These are phyloP conservation scores for Caenorhabditis remanei DNA, from an alignment of 1,140 invertebrate genomes.

Conservation along the genomic window DNA sequence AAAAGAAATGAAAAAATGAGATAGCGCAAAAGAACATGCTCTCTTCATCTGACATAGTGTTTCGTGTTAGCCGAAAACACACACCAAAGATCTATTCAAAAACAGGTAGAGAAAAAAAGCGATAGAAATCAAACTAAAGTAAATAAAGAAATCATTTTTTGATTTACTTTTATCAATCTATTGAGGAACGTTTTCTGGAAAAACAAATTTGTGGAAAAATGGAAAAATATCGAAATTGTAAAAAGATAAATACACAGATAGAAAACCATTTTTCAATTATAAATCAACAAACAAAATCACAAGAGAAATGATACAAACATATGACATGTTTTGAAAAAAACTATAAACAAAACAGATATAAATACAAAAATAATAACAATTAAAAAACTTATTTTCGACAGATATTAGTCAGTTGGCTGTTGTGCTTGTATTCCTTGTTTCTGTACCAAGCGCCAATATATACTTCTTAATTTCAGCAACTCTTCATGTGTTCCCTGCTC, in stretches of 20 bases:
- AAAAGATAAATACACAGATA: background rate
- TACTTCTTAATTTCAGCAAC: conserved; percentile 80
- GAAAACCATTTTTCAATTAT: too few species aligned
- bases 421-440: conserved; percentile 46
- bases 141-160: background rate
- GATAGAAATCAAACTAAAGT: background rate
- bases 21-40: conserved; percentile 67
- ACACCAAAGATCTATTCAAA: conserved; percentile 3
- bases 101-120: background rate
- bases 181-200: background rate
- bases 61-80: background rate
- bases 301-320: background rate
- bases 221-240: background rate
- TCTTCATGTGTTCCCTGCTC: conserved; percentile 80
- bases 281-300: background rate
- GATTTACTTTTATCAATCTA: background rate
- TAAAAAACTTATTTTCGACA: background rate
- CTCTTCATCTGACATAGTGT: conserved; percentile 10
- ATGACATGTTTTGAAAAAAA: background rate
- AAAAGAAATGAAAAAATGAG: conserved; percentile 80
- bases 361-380: background rate
- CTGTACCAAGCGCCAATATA: conserved; percentile 19
- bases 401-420: conserved; percentile 79
- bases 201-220: background rate
- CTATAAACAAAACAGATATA: background rate